phyloP scores from a whole-genome alignment of 92 coral and sea anemone genomes.

The Diadumene lineata region DNA sequence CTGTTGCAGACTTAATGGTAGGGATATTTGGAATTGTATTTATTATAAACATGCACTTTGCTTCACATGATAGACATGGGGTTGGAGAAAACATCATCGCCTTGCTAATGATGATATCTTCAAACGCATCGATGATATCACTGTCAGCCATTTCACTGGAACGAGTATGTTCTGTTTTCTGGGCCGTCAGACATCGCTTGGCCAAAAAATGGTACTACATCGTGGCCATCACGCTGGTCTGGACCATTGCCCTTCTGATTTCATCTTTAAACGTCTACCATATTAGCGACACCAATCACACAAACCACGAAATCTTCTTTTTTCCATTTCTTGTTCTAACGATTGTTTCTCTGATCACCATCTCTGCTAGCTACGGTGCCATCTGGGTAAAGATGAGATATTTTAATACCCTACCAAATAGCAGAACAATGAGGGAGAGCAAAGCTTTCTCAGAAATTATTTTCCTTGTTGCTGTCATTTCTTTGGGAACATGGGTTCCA shows the following conservation, averaged over 20 bases:
- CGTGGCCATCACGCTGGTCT: not conserved
- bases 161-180: not conserved
- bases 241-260: not conserved
- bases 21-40: not conserved
- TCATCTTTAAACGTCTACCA: not conserved
- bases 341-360: not conserved
- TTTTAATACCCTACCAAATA: not conserved
- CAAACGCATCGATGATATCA: constrained; percentile 1
- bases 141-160: constrained; percentile 4
- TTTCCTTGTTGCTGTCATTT: not conserved
- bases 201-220: not conserved
- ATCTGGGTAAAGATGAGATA: constrained; percentile 3
- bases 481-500: not conserved
- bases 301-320: not conserved
- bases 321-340: not conserved
- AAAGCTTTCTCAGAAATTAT: not conserved
- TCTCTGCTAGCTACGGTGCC: not conserved
- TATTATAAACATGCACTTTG: no score
- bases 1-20: not conserved
- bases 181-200: constrained; percentile 4
- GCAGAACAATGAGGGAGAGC: not conserved
- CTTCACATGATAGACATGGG: not conserved
- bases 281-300: not conserved
- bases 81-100: not conserved
- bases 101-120: not conserved